Percentiles rank a stretch among this genome's conserved stretches.
Conservation (phyloP, 2,113 vertebrate species). For the Xiphophorus couchianus region DNA sequence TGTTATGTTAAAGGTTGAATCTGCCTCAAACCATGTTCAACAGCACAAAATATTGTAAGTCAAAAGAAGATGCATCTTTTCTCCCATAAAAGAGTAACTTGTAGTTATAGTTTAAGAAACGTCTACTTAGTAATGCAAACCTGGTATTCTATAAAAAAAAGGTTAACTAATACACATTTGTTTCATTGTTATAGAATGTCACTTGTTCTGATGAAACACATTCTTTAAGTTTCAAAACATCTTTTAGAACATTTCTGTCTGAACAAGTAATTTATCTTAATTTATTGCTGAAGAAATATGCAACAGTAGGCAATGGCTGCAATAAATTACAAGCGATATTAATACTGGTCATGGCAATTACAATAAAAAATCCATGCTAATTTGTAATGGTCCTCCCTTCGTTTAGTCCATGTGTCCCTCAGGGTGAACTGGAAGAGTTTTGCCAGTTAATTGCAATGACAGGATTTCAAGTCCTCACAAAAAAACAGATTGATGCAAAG, state of each 20-base stretch:
- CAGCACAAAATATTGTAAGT: too few species aligned
- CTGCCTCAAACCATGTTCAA: too few species aligned
- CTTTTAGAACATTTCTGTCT: not conserved
- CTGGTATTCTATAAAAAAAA: not conserved
- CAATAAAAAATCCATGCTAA: constrained; percentile 40
- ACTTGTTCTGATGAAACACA: not conserved
- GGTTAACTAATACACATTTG: not conserved
- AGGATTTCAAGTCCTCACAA: constrained; percentile 56
- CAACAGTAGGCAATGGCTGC: not conserved
- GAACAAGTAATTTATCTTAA: not conserved
- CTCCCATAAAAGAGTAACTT: too few species aligned
- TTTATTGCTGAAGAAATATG: too few species aligned
- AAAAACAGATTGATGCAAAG: constrained; percentile 44
- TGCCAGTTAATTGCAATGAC: constrained; percentile 60
- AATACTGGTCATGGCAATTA: constrained; percentile 11
- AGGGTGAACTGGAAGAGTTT: constrained; percentile 49
- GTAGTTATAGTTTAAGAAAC: too few species aligned
- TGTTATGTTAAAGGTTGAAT: too few species aligned
- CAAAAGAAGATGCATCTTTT: too few species aligned
- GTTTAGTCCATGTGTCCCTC: constrained; percentile 51
- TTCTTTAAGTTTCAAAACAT: not conserved
- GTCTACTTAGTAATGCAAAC: not conserved
- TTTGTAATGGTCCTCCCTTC: constrained; percentile 44
- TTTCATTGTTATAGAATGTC: not conserved
- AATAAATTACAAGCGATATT: not conserved